Conservation (phyloP, 2,113 vertebrate species). For the Halichoeres trimaculatus region DNA sequence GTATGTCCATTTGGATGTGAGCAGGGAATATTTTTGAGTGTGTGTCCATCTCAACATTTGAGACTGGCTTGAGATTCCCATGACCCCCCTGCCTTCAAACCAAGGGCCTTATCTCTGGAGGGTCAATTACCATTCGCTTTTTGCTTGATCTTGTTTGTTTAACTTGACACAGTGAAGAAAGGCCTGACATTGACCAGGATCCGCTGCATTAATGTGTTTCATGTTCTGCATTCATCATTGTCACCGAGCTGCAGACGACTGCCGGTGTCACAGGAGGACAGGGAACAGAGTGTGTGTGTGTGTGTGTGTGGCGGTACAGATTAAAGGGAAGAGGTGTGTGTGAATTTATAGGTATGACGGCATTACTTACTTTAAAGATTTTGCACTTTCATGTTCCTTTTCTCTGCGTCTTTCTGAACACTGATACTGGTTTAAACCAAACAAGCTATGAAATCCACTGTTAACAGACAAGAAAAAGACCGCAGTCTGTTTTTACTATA, state of each 20-base stretch:
- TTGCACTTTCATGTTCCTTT: slow-evolving; percentile 72
- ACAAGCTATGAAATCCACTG: background rate
- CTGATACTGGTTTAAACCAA: slow-evolving; percentile 58
- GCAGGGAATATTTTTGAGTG: slow-evolving; percentile 24
- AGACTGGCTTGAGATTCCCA: slow-evolving; percentile 57
- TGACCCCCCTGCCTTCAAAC: slow-evolving; percentile 85
- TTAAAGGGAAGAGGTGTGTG: background rate
- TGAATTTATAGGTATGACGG: background rate
- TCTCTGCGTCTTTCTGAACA: slow-evolving; percentile 80
- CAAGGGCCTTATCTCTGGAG: slow-evolving; percentile 89
- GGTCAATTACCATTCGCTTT: slow-evolving; percentile 94
- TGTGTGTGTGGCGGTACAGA: slow-evolving; percentile 23
- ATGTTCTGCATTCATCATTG: slow-evolving; percentile 99
- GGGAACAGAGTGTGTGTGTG: slow-evolving; percentile 15
- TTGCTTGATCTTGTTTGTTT: slow-evolving; percentile 99
- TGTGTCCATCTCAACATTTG: slow-evolving; percentile 43
- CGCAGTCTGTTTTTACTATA: too few species aligned
- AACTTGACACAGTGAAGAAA: slow-evolving; percentile 99
- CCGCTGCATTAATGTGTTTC: slow-evolving; percentile 97
- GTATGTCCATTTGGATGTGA: slow-evolving; percentile 35
- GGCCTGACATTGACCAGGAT: slow-evolving; percentile 97
- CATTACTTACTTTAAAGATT: background rate
- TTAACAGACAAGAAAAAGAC: background rate
- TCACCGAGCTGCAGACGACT: slow-evolving; percentile 84
- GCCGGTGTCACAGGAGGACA: slow-evolving; percentile 76